Conservation (phyloP, 53 echinoderm and acorn worm genomes). For the Arbacia lixula region DNA sequence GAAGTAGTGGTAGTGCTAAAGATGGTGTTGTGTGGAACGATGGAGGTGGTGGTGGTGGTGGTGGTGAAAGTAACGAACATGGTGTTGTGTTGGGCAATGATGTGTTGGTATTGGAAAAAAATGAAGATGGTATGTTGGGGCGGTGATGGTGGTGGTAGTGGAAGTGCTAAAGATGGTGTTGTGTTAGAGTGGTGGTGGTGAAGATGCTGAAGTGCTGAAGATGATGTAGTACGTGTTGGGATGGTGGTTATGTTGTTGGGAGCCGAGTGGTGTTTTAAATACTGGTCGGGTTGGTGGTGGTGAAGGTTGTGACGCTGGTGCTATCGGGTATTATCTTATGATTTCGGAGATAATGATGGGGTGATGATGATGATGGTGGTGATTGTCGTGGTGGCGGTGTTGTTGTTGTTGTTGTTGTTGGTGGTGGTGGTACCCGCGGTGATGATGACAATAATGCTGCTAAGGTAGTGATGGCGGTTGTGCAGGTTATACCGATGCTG, state of each 20-base stretch:
- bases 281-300: background rate
- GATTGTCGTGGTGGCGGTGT: background rate
- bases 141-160: background rate
- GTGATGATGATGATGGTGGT: background rate
- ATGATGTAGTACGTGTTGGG: background rate
- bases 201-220: background rate
- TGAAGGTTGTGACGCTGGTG: background rate
- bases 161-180: background rate
- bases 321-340: no score
- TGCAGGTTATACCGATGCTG: no score
- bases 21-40: background rate
- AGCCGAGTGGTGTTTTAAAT: background rate
- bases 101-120: background rate
- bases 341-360: background rate
- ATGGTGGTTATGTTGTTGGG: background rate
- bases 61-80: background rate
- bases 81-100: background rate
- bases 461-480: background rate
- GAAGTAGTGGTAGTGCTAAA: background rate
- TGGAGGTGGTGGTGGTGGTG: slow-evolving; percentile 6
- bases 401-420: background rate
- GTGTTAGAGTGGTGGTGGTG: background rate
- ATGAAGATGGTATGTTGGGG: no score
- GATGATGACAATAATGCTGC: background rate
- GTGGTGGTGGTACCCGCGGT: background rate